These are phyloP conservation scores for Sipha flava DNA, from an alignment of 1,140 invertebrate species.

Conservation along the genomic window DNA sequence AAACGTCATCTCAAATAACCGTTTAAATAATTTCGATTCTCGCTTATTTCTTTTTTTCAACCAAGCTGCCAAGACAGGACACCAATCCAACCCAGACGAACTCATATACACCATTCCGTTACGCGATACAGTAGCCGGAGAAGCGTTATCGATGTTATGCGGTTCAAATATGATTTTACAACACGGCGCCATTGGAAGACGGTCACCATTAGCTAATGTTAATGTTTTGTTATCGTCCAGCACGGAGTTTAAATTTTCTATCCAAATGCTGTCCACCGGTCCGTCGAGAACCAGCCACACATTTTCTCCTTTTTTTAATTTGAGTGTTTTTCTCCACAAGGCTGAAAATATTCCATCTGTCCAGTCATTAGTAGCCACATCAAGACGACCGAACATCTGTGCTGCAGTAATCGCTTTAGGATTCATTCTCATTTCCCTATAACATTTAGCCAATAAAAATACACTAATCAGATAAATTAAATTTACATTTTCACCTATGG, in stretches of 20 bases:
- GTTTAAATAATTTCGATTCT: slow-evolving; percentile 66
- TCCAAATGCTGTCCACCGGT: slow-evolving; percentile 94
- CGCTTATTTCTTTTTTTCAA: slow-evolving; percentile 61
- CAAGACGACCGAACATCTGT: slow-evolving; percentile 93
- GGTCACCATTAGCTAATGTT: slow-evolving; percentile 87
- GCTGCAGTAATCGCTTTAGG: slow-evolving; percentile 93
- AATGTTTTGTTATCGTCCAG: slow-evolving; percentile 91
- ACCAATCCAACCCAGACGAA: slow-evolving; percentile 85
- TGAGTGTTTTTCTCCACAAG: slow-evolving; percentile 87
- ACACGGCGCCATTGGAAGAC: slow-evolving; percentile 80
- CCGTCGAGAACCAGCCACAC: slow-evolving; percentile 91
- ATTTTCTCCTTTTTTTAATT: slow-evolving; percentile 73
- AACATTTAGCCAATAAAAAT: neutral
- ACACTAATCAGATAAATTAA: neutral
- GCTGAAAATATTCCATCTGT: slow-evolving; percentile 96
- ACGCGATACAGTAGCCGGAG: slow-evolving; percentile 87
- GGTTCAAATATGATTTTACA: slow-evolving; percentile 96
- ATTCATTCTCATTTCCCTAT: slow-evolving; percentile 94
- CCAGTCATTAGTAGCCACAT: slow-evolving; percentile 97
- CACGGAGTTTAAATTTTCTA: slow-evolving; percentile 94
- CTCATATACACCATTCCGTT: slow-evolving; percentile 99
- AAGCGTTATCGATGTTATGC: slow-evolving; percentile 94
- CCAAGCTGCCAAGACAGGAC: slow-evolving; percentile 76
- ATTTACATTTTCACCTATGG: slow-evolving; percentile 54
- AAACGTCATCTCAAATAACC: slow-evolving; percentile 75